Evolutionary conservation across 2,113 vertebrate species (phyloP), one percentile per base, ranked within the genome.

Genomic region (Okapia johnstoni): DNA sequence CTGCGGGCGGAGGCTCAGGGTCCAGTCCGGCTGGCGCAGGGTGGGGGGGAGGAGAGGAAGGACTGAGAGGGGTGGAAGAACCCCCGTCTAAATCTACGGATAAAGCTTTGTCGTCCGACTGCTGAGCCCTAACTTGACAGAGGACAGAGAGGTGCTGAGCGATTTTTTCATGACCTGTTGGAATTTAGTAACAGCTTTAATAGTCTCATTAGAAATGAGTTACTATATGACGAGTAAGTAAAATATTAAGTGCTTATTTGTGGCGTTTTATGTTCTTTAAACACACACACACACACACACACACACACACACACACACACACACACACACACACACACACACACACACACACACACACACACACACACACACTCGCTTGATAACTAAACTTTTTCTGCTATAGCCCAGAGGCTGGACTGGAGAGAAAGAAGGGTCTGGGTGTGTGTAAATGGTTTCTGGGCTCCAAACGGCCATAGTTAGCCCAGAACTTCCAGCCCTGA

Each of bases 401-500:
- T 43, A 93, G 90, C 52, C 50, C 1, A 91, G 63, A 90, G 93
- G 85, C 97, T 97, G 87, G 23, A 61, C 95, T 97, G 97, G 96
- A 97, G 97, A 96, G 95, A 58, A 96, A 92, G 94, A 97, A 98
- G 97, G 96, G 98, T 98, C 94, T 86, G 95, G 98, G 98, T 92
- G 92, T 98, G 95, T 80, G 60, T 99, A 98, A 52, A 98, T 98
- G 99, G 97, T 98, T 98, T 99, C 98, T 97, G 98, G 98, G 99
- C 99, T 99, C 98, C 79, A 90, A 98, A 98, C 98, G 99, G 99
- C 99, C 99, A 99, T 98, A 99, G 99, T 99, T 99, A 99, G 99
- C 99, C 99, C 99, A 98, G 98, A 99, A 99, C 99, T 99, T 99
- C 99, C 99, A 99, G 99, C 99, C 99, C 98, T 94, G 99, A 99